Conservation (phyloP, 1,140 invertebrate species). For the Diabrotica undecimpunctata region DNA sequence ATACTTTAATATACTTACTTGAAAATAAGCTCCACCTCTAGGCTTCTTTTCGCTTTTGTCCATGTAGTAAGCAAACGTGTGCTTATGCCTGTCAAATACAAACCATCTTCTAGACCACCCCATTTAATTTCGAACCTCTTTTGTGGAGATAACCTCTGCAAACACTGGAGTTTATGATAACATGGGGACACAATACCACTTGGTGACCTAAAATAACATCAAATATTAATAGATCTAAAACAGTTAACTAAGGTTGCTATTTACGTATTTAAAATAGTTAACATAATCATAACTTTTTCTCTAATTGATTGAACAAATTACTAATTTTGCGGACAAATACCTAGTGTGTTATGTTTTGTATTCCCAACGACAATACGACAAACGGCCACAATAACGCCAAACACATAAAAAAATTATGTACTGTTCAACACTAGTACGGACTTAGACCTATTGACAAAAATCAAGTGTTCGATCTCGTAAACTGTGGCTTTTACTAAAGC, state of each 20-base stretch:
- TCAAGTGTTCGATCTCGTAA: too few relatives aligned
- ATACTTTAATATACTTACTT: slow-evolving; percentile 53
- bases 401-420: too few relatives aligned
- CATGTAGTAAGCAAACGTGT: slow-evolving; percentile 86
- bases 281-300: too few relatives aligned
- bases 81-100: slow-evolving; percentile 85
- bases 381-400: too few relatives aligned
- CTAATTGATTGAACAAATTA: too few relatives aligned
- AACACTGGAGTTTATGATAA: slow-evolving; percentile 72
- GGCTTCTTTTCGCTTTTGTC: slow-evolving; percentile 86
- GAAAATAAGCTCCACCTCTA: slow-evolving; percentile 89
- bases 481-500: too few relatives aligned
- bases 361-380: too few relatives aligned
- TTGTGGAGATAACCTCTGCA: slow-evolving; percentile 90
- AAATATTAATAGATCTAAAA: background rate
- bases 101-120: slow-evolving; percentile 97
- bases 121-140: slow-evolving; percentile 86
- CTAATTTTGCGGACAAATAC: too few relatives aligned
- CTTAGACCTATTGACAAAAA: too few relatives aligned
- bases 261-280: too few relatives aligned
- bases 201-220: slow-evolving; percentile 70
- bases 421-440: too few relatives aligned
- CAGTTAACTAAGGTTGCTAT: background rate
- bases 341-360: too few relatives aligned
- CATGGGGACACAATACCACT: slow-evolving; percentile 83